Conservation (phyloP, 1,140 invertebrate genomes). For the Trachymyrmex septentrionalis region DNA sequence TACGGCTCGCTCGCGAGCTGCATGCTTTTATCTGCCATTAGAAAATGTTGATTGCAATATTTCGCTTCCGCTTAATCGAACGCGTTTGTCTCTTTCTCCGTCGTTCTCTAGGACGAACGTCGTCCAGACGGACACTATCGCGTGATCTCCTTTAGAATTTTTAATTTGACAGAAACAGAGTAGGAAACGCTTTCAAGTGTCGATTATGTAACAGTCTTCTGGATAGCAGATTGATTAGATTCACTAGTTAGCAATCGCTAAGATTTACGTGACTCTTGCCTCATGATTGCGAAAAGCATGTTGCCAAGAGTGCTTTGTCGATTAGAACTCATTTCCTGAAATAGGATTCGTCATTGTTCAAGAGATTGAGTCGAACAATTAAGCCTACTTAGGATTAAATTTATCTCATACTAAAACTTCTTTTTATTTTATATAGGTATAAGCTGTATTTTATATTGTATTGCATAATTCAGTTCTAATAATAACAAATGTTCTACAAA, state of each 20-base stretch:
- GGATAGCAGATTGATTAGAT: slow-evolving; percentile 51
- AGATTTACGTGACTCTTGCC: slow-evolving; percentile 19
- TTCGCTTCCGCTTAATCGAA: slow-evolving; percentile 59
- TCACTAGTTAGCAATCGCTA: neutral
- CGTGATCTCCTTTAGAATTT: slow-evolving; percentile 43
- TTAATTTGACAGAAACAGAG: slow-evolving; percentile 28
- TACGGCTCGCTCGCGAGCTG: slow-evolving; percentile 6
- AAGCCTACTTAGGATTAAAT: neutral
- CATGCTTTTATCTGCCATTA: slow-evolving; percentile 52
- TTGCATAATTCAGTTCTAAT: neutral
- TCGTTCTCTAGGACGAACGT: slow-evolving; percentile 8
- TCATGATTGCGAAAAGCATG: slow-evolving; percentile 26
- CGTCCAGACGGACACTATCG: slow-evolving; percentile 40
- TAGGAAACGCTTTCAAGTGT: slow-evolving; percentile 19
- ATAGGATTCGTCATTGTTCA: neutral
- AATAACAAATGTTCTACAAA: neutral
- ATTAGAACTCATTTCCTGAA: slow-evolving; percentile 7
- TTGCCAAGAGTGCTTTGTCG: slow-evolving; percentile 14
- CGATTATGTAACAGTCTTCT: slow-evolving; percentile 21
- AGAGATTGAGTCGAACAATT: neutral
- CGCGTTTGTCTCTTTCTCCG: slow-evolving; percentile 45
- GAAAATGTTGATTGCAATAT: slow-evolving; percentile 58
- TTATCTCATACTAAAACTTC: neutral
- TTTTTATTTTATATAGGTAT: neutral
- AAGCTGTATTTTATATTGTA: neutral